Conservation (phyloP, 2,888 invertebrate genomes). For the Unio pictorum region DNA sequence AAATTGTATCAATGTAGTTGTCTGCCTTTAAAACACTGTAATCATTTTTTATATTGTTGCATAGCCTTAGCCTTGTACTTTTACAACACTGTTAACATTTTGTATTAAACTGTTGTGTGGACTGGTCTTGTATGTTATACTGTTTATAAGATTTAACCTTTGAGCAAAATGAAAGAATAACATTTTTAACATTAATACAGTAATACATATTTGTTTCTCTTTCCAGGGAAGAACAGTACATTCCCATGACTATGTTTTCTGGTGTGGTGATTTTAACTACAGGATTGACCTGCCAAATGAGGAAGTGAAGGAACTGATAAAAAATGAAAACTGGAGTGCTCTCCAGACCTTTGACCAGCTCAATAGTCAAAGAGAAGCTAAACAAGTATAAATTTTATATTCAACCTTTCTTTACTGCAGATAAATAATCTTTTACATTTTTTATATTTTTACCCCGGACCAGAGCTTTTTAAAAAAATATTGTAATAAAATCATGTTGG, state of each 20-base stretch:
- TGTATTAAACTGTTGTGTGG: too few species aligned
- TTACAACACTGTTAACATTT: too few species aligned
- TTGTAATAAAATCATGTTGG: too few species aligned
- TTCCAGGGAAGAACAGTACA: slow-evolving; percentile 85
- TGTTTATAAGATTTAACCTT: too few species aligned
- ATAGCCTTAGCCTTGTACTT: too few species aligned
- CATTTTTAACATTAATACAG: too few species aligned
- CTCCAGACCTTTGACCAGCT: slow-evolving; percentile 92
- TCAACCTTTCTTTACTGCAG: neutral
- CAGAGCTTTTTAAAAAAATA: neutral
- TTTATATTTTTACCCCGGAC: neutral
- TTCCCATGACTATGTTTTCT: slow-evolving; percentile 98
- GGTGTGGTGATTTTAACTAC: slow-evolving; percentile 99
- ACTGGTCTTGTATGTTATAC: too few species aligned
- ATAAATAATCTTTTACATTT: neutral
- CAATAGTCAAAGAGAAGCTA: slow-evolving; percentile 71
- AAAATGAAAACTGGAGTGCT: slow-evolving; percentile 81
- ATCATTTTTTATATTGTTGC: too few species aligned
- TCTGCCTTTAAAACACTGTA: too few species aligned
- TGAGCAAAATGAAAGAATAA: too few species aligned
- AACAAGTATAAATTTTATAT: neutral
- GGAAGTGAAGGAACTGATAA: slow-evolving; percentile 88
- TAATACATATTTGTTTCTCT: neutral
- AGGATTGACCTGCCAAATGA: slow-evolving; percentile 96
- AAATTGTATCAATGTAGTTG: too few species aligned